Conservation (phyloP, 2,888 invertebrate genomes). For the Oxyteleia sp. region DNA sequence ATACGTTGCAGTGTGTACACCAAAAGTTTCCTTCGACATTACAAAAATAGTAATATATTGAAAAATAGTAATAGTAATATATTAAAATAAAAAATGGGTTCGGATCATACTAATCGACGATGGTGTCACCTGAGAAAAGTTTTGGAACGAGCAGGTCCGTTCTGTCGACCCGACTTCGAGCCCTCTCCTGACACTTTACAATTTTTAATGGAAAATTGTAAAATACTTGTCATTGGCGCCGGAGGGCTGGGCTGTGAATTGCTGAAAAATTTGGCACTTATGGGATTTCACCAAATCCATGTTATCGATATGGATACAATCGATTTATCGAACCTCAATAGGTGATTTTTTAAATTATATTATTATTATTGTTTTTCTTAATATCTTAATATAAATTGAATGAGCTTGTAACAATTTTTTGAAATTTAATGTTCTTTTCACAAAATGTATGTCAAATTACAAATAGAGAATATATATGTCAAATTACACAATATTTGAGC, state of each 20-base stretch:
- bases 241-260: conserved; percentile 99
- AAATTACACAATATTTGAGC: too few species aligned
- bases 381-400: too few species aligned
- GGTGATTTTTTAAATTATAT: too few species aligned
- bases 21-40: too few species aligned
- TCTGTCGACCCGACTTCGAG: conserved; percentile 97
- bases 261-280: conserved; percentile 97
- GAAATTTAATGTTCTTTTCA: too few species aligned
- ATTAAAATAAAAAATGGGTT: conserved; percentile 82
- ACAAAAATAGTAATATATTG: too few species aligned
- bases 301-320: conserved; percentile 99
- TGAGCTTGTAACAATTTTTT: too few species aligned
- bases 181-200: conserved; percentile 94
- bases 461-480: too few species aligned
- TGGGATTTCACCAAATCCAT: conserved; percentile 98
- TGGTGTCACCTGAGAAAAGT: conserved; percentile 96
- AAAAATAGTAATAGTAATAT: too few species aligned
- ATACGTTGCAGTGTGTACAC: too few species aligned
- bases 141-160: conserved; percentile 96
- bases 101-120: conserved; percentile 89
- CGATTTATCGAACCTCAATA: conserved; percentile 98
- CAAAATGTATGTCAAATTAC: too few species aligned
- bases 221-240: conserved; percentile 96
- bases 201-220: conserved; percentile 94
- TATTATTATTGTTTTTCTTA: too few species aligned